Evolutionary conservation across 2,888 invertebrate species (phyloP), one percentile per base, ranked within the genome.

Genomic region (Autographa pulchrina): DNA sequence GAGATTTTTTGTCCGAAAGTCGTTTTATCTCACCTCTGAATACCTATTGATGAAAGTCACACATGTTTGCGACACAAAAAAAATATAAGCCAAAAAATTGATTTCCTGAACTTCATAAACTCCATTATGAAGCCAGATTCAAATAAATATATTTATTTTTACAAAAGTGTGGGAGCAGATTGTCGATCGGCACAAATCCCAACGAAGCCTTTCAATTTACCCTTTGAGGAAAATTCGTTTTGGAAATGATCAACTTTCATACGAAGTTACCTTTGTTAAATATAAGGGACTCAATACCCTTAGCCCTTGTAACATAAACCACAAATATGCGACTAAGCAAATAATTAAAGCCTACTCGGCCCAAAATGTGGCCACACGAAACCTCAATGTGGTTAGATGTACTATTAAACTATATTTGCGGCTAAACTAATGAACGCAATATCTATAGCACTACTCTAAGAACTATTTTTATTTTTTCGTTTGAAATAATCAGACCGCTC

Each of bases 181-280:
- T 72, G 74, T 59, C 68, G 68, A 74, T 83, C 72, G 64, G 62
- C 65, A 38, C 31, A 70, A 80, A 77, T 77, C 74, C 70, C 54
- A 56, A 35, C n/a, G 70, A 72, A 80, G 72, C 81, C 81, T 77
- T 83, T 83, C 78, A 81, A 72, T 77, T 83, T 80, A 31, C 74
- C 70, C 81, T 74, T 81, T 70, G 65, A 70, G 72, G 81, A 65
- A 77, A 81, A 81, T 83, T 81, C 77, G 66, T 35, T 71, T 81
- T 78, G 43, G 67, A 81, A 77, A 81, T 81, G 67, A 83, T 81
- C 81, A 74, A 83, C 74, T 72, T 81, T 83, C 72, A 81, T 81
- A 62, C 25, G 59, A 68, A 72, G 72, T 67, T 77, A 72, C 81
- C 81, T 81, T 78, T 83, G 68, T 80, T 78, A 78, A 78, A 77